Evolutionary conservation across 2,113 vertebrate genomes (phyloP).

Genomic region (Tyrannus savana): DNA sequence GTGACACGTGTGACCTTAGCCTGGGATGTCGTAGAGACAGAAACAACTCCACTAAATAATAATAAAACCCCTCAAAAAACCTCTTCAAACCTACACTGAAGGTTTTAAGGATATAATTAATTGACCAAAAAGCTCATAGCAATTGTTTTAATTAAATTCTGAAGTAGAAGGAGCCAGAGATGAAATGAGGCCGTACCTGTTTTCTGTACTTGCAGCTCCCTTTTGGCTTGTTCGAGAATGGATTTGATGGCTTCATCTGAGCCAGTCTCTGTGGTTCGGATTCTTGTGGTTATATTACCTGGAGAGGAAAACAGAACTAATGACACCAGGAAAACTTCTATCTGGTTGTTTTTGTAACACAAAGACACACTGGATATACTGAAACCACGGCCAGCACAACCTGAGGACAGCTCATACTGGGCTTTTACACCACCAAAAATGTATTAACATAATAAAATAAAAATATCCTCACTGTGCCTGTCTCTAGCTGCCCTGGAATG

Average conservation of each 20-base stretch:
- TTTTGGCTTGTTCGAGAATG: slow-evolving; percentile 95
- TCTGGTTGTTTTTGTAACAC: not conserved
- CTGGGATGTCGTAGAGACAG: not conserved
- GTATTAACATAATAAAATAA: not conserved
- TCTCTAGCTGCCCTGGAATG: not conserved
- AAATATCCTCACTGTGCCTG: not conserved
- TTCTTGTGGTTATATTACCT: slow-evolving; percentile 93
- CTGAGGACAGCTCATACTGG: not conserved
- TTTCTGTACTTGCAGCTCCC: slow-evolving; percentile 96
- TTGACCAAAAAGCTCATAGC: slow-evolving; percentile 33
- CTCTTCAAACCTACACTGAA: not conserved
- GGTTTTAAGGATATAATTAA: slow-evolving; percentile 31
- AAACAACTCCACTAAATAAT: not conserved
- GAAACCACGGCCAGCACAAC: not conserved
- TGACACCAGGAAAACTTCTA: not conserved
- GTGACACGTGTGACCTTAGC: fast-evolving
- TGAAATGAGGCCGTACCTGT: slow-evolving; percentile 76
- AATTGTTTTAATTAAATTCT: slow-evolving; percentile 43
- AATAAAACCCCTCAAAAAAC: not conserved
- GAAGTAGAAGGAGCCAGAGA: not conserved
- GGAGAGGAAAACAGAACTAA: slow-evolving; percentile 56
- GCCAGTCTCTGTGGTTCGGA: slow-evolving; percentile 88
- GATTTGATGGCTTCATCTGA: slow-evolving; percentile 97
- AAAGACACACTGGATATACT: not conserved
- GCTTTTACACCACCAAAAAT: not conserved